These are phyloP conservation scores for Rhopilema esculentum DNA, from an alignment of 30 jellyfish, hydroid and myxozoan genomes.

Conservation along the genomic window DNA sequence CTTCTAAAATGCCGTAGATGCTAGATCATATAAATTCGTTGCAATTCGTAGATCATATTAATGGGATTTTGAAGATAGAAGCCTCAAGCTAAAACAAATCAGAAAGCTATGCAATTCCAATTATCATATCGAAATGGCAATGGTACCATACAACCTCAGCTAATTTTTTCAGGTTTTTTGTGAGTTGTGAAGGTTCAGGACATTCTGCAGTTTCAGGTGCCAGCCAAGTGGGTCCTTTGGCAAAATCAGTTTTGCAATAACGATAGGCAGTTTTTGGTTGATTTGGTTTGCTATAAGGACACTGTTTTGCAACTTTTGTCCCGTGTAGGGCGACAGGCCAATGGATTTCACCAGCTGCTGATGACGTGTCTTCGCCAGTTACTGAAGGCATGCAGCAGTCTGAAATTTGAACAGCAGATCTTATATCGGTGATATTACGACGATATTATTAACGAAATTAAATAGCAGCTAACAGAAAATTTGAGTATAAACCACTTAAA, in stretches of 20 bases:
- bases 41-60: too few species aligned
- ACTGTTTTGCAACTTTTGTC: not conserved
- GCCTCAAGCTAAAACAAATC: too few species aligned
- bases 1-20: too few species aligned
- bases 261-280: constrained; percentile 22
- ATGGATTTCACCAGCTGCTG: constrained; percentile 35
- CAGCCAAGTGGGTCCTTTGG: constrained; percentile 20
- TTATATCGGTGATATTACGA: not conserved
- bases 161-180: constrained; percentile 19
- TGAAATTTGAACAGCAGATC: not conserved
- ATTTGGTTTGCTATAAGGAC: constrained; percentile 29
- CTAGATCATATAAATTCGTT: too few species aligned
- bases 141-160: constrained; percentile 8
- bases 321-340: constrained; percentile 35
- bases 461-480: not conserved
- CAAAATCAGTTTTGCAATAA: constrained; percentile 5
- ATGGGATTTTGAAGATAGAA: not conserved
- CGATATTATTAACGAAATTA: too few species aligned
- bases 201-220: constrained; percentile 23
- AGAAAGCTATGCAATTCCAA: too few species aligned
- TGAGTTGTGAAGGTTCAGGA: constrained; percentile 19
- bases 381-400: constrained; percentile 45
- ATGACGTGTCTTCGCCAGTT: not conserved
- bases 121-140: not conserved
- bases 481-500: not conserved